Evolutionary conservation across 2,888 invertebrate genomes (phyloP).

Genomic region (Trichopria drosophilae): DNA sequence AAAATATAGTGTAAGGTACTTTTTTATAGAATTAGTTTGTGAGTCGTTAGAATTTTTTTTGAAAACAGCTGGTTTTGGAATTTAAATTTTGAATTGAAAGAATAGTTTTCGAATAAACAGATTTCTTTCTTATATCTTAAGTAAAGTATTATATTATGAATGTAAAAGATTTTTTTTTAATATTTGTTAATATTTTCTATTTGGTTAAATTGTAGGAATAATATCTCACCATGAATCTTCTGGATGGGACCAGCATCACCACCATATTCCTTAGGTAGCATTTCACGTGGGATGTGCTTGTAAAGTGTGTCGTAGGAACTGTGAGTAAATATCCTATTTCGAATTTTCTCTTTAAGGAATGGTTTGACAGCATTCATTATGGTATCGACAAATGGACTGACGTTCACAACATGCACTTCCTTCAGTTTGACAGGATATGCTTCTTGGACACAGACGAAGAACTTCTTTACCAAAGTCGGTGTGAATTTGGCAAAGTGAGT

Average conservation of each 20-base stretch:
- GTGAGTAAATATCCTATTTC: constrained; percentile 80
- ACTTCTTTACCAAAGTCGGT: constrained; percentile 80
- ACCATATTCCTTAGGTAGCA: constrained; percentile 82
- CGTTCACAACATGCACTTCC: constrained; percentile 83
- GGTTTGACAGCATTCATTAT: constrained; percentile 85
- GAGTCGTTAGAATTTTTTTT: too few relatives aligned
- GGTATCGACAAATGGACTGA: constrained; percentile 80
- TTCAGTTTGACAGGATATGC: constrained; percentile 87
- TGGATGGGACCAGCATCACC: constrained; percentile 75
- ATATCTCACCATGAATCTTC: constrained; percentile 68
- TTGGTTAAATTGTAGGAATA: constrained; percentile 39
- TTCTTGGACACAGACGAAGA: constrained; percentile 82
- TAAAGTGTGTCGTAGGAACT: constrained; percentile 74
- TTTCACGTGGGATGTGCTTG: constrained; percentile 76
- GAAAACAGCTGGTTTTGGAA: too few relatives aligned
- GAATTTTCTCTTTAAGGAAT: constrained; percentile 84
- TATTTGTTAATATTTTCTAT: constrained; percentile 1
- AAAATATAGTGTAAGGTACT: too few relatives aligned
- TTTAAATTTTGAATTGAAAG: too few relatives aligned
- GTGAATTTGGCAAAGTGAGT: constrained; percentile 84
- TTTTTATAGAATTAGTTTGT: too few relatives aligned
- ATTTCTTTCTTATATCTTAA: too few relatives aligned
- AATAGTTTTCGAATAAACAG: too few relatives aligned
- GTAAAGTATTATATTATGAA: too few relatives aligned
- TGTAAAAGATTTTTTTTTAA: too few relatives aligned